Base-by-base conservation (phyloP, 2,888 invertebrate species). In the Ecdyonurus torrentis region DNA sequence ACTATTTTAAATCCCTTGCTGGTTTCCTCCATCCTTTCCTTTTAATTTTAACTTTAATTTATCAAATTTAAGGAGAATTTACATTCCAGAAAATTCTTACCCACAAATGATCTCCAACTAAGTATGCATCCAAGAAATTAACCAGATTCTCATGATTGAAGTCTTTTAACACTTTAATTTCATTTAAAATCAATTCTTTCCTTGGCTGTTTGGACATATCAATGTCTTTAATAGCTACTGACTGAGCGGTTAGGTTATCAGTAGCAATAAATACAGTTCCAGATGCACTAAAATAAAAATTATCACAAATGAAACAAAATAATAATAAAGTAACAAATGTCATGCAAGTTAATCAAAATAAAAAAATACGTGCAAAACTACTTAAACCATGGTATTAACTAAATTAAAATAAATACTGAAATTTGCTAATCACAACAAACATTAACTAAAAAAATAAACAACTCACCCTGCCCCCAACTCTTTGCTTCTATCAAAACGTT, bases 211-310 rank as follows among this genome's bases (percentile, higher is more conserved):
- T 92, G 52, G 87, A 84, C 73, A 98, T 82, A 74, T 97, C 93
- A 75, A 98, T 98, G 70, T 93, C 91, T 76, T 98, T 98, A 67
- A 98, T 89, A 25, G 98, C 98, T 5, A 98, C 96, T 72, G 85
- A 83, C 25, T 85, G 80, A 63, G 82, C 80, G 61, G 83, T 83
- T 67, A 81, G 81, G 66, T 82, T 80, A 73, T 92, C 90, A n/a
- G 82, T 83, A 0, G 95, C 94, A 67, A 89, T 89, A 73, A 90
- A 92, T 23, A 96, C 96, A 66, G 87, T 89, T 61, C 95, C 96
- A 37, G 93, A 93, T 58, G 94, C 95, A 18, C 80, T 79, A 71
- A 61, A 61, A 52, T 55, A 22, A 60, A 61, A 59, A 53, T n/a
- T n/a, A n/a, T n/a, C n/a, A n/a, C n/a, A n/a, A n/a, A 62, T 52